Percentiles rank a stretch among this genome's conserved stretches.
phyloP scores from a whole-genome alignment of 2,888 invertebrate species.

The Volucella bombylans region DNA sequence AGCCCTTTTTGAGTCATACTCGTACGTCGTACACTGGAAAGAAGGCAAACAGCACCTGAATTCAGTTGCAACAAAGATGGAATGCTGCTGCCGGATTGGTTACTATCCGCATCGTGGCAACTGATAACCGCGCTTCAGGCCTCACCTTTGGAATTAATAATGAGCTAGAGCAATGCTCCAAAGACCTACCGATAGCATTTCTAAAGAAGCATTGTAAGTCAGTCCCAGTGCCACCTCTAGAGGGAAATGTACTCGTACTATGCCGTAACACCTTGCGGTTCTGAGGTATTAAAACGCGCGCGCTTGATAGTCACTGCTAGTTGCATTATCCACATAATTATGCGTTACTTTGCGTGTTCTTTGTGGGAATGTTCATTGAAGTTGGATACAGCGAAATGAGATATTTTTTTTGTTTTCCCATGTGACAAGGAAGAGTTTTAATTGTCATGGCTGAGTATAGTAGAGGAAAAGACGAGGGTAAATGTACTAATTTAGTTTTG shows the following conservation, averaged over 20 bases:
- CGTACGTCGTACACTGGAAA: conserved; percentile 25
- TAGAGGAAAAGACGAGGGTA: too few species aligned
- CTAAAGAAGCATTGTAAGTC: conserved; percentile 6
- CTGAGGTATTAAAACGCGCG: not conserved
- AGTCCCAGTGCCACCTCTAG: not conserved
- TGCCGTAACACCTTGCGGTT: conserved; percentile 34
- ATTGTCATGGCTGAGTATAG: too few species aligned
- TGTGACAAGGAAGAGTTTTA: too few species aligned
- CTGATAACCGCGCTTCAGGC: conserved; percentile 21
- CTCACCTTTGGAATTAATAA: conserved; percentile 37
- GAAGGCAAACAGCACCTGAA: conserved; percentile 9
- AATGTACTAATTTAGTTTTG: too few species aligned
- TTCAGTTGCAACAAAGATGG: conserved; percentile 21
- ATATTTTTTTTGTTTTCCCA: too few species aligned
- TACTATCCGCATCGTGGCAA: conserved; percentile 2
- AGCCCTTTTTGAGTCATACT: conserved; percentile 56
- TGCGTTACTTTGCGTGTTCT: conserved; percentile 3
- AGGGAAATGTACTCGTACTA: not conserved
- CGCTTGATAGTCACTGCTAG: not conserved
- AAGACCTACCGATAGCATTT: conserved; percentile 25
- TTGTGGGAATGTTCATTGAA: not conserved
- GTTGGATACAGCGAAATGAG: too few species aligned
- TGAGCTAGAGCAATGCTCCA: conserved; percentile 10
- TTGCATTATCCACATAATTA: not conserved
- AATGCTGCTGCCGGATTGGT: conserved; percentile 23